Evolutionary conservation across 2,888 invertebrate genomes (phyloP), one percentile per base, ranked within the genome.

Genomic region (Melanargia galathea): DNA sequence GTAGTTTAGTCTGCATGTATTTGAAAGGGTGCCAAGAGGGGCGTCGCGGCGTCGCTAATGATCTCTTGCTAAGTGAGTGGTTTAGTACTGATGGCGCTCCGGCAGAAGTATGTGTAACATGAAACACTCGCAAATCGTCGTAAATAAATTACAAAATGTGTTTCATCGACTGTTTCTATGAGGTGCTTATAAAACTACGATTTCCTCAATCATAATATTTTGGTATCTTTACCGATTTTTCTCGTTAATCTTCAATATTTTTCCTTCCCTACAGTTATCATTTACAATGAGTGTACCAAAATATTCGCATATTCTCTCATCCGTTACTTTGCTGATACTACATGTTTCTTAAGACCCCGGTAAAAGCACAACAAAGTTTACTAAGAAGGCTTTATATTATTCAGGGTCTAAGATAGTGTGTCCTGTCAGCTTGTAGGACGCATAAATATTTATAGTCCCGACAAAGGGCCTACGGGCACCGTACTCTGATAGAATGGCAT

Each of bases 401-500:
- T 64, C 62, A 67, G 43, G 46, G 16, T 35, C 26, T 52, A 52
- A 59, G 51, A 60, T 59, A 35, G 64, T 55, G 59, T 20, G 33
- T 30, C 35, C 40, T 30, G n/a, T 16, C 38, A 49, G 52, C 51
- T 55, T 22, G 62, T 40, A 60, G 57, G 62, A 57, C 46, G 40
- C 46, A 62, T 67, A 48, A 67, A 66, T 66, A 66, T 67, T 67
- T 59, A 67, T 48, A 51, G 59, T 24, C 10, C 18, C 20, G 24
- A 63, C n/a, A 58, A 38, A 52, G 33, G 33, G 48, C 38, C 24
- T 56, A 2, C 13, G 59, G 51, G 46, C 35, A 46, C 56, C 40
- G 57, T 58, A 60, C 56, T 51, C 54, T 57, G 60, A 26, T 48
- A 35, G 60, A 52, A 38, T 10, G 20, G 7, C 49, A 60, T 43